A percentile compares a stretch with the other conserved stretches of the same genome.
Conservation (phyloP, 2,888 invertebrate species). For the Onthophagus sagittarius region DNA sequence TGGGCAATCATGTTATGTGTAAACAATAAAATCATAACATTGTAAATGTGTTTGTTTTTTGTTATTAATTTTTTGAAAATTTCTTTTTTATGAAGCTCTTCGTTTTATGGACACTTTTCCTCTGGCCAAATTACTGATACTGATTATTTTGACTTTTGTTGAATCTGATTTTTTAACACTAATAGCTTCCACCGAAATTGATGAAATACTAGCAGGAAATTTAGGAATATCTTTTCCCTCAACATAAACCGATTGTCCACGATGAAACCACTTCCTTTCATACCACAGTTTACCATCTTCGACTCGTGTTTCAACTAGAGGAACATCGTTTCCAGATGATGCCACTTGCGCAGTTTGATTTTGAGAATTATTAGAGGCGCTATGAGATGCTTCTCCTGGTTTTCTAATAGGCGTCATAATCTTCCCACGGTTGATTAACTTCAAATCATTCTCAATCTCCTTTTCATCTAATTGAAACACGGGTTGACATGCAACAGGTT, state of each 20-base stretch:
- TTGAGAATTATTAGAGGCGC: conserved; percentile 51
- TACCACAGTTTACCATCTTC: conserved; percentile 93
- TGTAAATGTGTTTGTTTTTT: conserved; percentile 42
- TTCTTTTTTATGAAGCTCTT: conserved; percentile 63
- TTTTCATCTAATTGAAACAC: conserved; percentile 84
- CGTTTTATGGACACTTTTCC: conserved; percentile 87
- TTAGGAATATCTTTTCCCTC: conserved; percentile 83
- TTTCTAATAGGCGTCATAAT: conserved; percentile 53
- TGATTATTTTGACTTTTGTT: conserved; percentile 73
- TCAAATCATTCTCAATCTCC: conserved; percentile 82
- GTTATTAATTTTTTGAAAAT: conserved; percentile 37
- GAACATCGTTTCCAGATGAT: conserved; percentile 38
- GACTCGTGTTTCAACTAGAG: conserved; percentile 76
- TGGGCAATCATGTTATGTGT: not conserved
- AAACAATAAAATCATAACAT: not conserved
- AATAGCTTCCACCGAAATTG: conserved; percentile 86
- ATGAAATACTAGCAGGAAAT: conserved; percentile 86
- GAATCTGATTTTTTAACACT: conserved; percentile 86
- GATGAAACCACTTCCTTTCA: conserved; percentile 92
- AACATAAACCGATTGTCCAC: conserved; percentile 87
- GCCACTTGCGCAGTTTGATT: conserved; percentile 30
- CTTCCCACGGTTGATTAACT: conserved; percentile 67
- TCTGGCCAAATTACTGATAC: conserved; percentile 76
- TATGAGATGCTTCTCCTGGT: conserved; percentile 44
- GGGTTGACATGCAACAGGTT: conserved; percentile 80